Percentiles rank a stretch among this genome's conserved stretches.
Evolutionary conservation across 1,140 invertebrate genomes (phyloP).

Genomic region (Plectus sambesii): DNA sequence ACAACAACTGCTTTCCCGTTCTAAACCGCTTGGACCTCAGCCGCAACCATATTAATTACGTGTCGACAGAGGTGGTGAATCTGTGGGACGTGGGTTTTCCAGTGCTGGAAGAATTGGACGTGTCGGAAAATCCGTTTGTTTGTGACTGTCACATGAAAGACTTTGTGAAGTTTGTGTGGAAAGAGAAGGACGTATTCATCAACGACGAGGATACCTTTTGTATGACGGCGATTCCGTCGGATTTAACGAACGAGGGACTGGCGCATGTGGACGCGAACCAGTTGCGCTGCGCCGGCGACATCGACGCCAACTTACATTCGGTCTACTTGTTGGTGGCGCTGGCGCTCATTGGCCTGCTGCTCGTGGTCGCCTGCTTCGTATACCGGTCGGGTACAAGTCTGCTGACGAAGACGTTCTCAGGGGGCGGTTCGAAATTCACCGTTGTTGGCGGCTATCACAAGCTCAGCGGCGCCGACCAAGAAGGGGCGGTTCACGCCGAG

Average conservation of each 20-base stretch:
- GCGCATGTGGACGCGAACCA: conserved; percentile 15
- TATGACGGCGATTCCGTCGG: neutral
- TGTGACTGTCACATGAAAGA: conserved; percentile 25
- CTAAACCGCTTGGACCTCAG: conserved; percentile 13
- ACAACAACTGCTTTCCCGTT: conserved; percentile 9
- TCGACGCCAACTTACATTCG: too few species aligned
- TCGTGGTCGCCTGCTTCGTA: conserved; percentile 14
- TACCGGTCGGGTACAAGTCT: too few species aligned
- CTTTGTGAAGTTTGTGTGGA: conserved; percentile 23
- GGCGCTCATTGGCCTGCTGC: conserved; percentile 17
- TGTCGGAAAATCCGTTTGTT: conserved; percentile 25
- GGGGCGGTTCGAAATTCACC: too few species aligned
- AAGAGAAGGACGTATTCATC: conserved; percentile 19
- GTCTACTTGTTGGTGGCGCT: too few species aligned
- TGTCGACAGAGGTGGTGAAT: conserved; percentile 16
- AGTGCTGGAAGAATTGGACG: conserved; percentile 16
- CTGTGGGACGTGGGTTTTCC: conserved; percentile 12
- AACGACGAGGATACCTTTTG: conserved; percentile 14
- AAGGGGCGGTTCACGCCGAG: too few species aligned
- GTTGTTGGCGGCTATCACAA: too few species aligned
- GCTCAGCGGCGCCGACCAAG: too few species aligned
- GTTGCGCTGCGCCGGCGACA: too few species aligned
- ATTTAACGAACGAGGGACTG: conserved; percentile 20
- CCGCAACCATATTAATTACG: conserved; percentile 20
- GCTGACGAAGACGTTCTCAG: too few species aligned